Base-by-base conservation (phyloP, 2,113 vertebrate genomes). In the Eira barbara region DNA sequence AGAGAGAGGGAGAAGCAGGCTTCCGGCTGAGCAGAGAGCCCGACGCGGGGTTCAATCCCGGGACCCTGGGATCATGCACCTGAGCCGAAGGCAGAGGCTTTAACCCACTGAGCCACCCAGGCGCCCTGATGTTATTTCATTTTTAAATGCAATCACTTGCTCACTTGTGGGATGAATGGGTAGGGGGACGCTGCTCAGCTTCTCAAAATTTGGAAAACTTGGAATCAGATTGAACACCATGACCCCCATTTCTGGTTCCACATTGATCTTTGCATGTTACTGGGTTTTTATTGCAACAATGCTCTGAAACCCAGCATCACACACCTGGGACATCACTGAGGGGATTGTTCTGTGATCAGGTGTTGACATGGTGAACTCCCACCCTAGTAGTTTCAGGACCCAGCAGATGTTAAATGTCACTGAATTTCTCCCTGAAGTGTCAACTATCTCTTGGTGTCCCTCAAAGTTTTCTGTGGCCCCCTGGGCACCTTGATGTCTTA, bases 161-260 rank as follows among this genome's bases (percentile, higher is more conserved):
- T 73, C 71, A 57, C 0, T 80, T 20, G 10, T 6, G 4, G 52
- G 39, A 9, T 29, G 1, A 10, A 0, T 82, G 34, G 8, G 45
- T 0, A 13, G n/a, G 2, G 47, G 0, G 59, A 20, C 3, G 67
- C 29, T 8, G 7, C 12, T 63, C 9, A 73, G 0, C 61, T 90
- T 89, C 65, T 86, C 39, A 85, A 55, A 96, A 23, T 42, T 47
- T 78, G 45, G 4, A 34, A 67, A 96, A 20, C 42, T 61, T 78
- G 49, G 3, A 29, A 73, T 59, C 20, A 42, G 18, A n/a, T 14
- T 45, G 3, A 42, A 21, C 1, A 81, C 31, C 1, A 0, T 34
- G 42, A 67, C 55, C 45, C 12, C 1, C 29, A 92, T 80, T 52
- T 73, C 45, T 34, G 85, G 1, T 59, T 88, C 47, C 65, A 29